phyloP scores from a whole-genome alignment of 2,888 invertebrate genomes.

The Hybos culiciformis region DNA sequence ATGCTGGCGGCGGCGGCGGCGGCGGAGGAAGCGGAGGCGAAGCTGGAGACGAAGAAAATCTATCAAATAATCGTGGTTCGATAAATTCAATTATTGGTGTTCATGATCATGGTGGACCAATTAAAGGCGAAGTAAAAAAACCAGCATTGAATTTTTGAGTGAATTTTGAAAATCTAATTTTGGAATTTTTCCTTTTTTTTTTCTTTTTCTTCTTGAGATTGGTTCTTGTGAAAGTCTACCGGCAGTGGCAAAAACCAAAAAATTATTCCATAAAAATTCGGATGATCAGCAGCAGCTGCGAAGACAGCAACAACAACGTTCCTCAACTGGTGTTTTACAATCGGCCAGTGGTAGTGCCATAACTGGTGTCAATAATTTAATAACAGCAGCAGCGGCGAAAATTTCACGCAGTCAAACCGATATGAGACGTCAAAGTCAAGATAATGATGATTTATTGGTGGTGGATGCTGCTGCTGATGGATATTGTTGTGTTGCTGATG shows the following conservation, averaged over 20 bases:
- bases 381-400: constrained; percentile 39
- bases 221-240: constrained; percentile 64
- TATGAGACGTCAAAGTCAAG: constrained; percentile 29
- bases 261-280: too few relatives aligned
- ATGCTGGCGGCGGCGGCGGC: background rate
- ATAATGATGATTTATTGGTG: constrained; percentile 22
- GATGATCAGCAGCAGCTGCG: too few relatives aligned
- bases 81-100: constrained; percentile 62
- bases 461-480: background rate
- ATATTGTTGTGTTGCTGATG: constrained; percentile 26
- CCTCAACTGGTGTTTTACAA: too few relatives aligned
- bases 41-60: constrained; percentile 6
- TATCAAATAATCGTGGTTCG: constrained; percentile 45
- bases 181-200: background rate
- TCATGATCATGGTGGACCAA: constrained; percentile 21
- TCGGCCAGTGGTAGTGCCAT: background rate
- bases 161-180: background rate
- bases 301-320: too few relatives aligned
- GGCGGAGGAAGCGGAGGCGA: constrained; percentile 24
- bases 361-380: constrained; percentile 16
- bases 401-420: constrained; percentile 40
- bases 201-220: constrained; percentile 40
- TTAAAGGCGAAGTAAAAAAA: background rate
- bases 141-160: background rate
- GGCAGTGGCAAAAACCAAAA: constrained; percentile 27